These are phyloP conservation scores for Spisula solida DNA, from an alignment of 2,888 invertebrate genomes.

Conservation along the genomic window DNA sequence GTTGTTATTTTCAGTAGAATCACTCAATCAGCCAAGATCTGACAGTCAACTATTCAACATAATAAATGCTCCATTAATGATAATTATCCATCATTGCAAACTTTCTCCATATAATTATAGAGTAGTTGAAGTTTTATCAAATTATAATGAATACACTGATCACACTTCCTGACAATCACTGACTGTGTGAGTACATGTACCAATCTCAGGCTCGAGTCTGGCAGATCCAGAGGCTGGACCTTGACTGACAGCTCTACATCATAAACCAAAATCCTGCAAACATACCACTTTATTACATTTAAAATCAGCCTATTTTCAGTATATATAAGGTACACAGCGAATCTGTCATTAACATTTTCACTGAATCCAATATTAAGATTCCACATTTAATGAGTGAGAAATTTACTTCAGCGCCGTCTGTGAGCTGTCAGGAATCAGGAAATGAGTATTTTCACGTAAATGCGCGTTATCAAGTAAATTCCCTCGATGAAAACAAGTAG, in stretches of 20 bases:
- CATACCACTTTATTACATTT: background rate
- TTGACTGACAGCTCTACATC: background rate
- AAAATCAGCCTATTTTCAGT: background rate
- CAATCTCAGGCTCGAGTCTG: no score
- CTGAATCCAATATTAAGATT: slow-evolving; percentile 6
- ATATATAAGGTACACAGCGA: background rate
- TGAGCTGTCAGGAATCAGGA: slow-evolving; percentile 51
- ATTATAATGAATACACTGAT: no score
- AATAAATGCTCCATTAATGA: no score
- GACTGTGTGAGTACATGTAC: no score
- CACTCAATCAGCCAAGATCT: no score
- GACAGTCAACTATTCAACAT: no score
- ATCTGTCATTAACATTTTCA: background rate
- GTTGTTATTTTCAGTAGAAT: no score
- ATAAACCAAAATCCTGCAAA: background rate
- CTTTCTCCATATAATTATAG: no score
- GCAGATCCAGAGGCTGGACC: no score
- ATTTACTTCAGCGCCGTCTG: slow-evolving; percentile 43
- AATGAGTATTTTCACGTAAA: slow-evolving; percentile 25
- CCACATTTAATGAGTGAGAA: slow-evolving; percentile 29
- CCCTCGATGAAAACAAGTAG: background rate
- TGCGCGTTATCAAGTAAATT: background rate
- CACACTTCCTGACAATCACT: no score
- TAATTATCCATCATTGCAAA: no score
- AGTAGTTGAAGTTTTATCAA: no score